Evolutionary conservation across 1,140 invertebrate species (phyloP), one percentile per base, ranked within the genome.

Genomic region (Platyscapa corneri): DNA sequence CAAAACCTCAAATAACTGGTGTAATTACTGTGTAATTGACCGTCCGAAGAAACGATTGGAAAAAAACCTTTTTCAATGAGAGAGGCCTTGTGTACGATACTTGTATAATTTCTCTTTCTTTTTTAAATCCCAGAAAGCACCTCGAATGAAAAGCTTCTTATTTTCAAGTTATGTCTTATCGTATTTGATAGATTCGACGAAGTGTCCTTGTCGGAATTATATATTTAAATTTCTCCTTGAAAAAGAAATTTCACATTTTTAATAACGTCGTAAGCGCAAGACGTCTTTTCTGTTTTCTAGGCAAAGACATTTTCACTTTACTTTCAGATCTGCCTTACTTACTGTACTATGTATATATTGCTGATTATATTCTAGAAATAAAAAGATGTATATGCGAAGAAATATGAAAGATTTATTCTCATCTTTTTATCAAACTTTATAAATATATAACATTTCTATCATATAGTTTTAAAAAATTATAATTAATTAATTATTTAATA

Each of bases 341-440:
- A 88, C 80, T 82, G 65, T 89, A 82, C 84, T 89, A 80, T 91
- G 89, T 90, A 89, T 88, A 88, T 90, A 90, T 87, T 88, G 86
- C 86, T 87, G 86, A 88, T 82, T 90, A 90, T 86, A 90, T 85
- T 88, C 87, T 90, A 89, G 85, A 86, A 86, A 88, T 88, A 82
- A 83, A 88, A 82, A 84, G 60, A 83, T 86, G 80, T 87, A 86
- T 87, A 88, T 87, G 84, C 83, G 83, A 64, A 83, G 74, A 86
- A 86, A 81, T 42, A 34, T 46, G 27, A 77, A 34, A 72, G 18
- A 75, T 65, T 81, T 82, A 70, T 83, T 37, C n/a, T n/a, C n/a
- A n/a, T n/a, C n/a, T 78, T 80, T 70, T 78, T 42, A n/a, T 53
- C 32, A 46, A 5, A 46, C 5, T 12, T 7, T 46, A 46, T 12